Percentiles rank a stretch among this genome's conserved stretches.
These are phyloP conservation scores for Oreochromis mossambicus DNA, from an alignment of 2,797 vertebrate species.

Conservation along the genomic window DNA sequence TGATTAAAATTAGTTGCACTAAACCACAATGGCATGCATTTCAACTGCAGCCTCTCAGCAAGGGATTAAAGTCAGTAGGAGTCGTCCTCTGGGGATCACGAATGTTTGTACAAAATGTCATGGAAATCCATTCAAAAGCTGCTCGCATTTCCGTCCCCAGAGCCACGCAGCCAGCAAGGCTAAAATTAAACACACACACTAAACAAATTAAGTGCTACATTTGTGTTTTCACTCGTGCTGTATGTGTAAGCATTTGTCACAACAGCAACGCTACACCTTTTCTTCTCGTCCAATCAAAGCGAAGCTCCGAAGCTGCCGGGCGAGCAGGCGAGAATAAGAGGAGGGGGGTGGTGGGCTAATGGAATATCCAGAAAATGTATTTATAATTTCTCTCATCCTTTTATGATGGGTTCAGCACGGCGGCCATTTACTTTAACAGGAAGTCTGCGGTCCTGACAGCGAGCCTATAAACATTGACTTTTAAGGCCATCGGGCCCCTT, in stretches of 20 bases:
- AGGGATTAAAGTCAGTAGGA: neutral
- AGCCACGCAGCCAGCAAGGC: neutral
- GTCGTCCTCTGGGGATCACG: neutral
- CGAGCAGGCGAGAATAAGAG: neutral
- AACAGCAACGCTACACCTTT: neutral
- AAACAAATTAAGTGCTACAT: neutral
- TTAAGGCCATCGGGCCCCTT: slow-evolving; percentile 51
- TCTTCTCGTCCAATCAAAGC: neutral
- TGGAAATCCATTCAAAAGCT: neutral
- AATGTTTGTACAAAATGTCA: neutral
- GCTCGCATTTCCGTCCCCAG: neutral
- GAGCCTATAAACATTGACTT: slow-evolving; percentile 73
- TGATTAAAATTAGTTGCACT: neutral
- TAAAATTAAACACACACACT: neutral
- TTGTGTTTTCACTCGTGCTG: neutral
- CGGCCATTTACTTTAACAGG: slow-evolving; percentile 60
- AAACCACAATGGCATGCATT: neutral
- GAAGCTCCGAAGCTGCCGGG: neutral
- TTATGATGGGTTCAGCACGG: slow-evolving; percentile 60
- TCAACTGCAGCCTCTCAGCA: neutral
- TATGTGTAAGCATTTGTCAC: neutral
- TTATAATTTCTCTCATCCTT: slow-evolving; percentile 50
- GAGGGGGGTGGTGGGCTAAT: neutral
- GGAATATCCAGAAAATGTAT: slow-evolving; percentile 50
- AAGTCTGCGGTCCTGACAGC: slow-evolving; percentile 47